Percentiles rank a stretch among this genome's conserved stretches.
Conservation (phyloP, 1,140 invertebrate species). For the Psilanteris sp. region DNA sequence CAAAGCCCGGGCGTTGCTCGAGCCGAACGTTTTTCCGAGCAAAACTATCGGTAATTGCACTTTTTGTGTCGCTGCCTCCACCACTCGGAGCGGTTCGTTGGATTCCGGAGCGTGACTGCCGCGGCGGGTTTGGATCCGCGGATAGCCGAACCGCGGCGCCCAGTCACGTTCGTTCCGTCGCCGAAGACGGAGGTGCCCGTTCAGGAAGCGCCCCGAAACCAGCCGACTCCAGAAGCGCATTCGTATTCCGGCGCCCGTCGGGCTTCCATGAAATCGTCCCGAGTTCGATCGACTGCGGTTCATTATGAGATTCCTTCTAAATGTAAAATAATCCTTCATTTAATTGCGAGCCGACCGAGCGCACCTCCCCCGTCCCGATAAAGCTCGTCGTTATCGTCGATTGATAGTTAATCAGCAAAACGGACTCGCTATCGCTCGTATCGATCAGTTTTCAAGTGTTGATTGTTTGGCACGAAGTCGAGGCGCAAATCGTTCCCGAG, state of each 20-base stretch:
- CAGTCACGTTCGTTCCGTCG: slow-evolving; percentile 47
- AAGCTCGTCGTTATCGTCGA: slow-evolving; percentile 9
- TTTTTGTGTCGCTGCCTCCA: slow-evolving; percentile 29
- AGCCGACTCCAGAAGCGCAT: slow-evolving; percentile 19
- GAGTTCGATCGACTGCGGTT: slow-evolving; percentile 13
- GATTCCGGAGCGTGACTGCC: slow-evolving; percentile 46
- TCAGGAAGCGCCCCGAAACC: slow-evolving; percentile 18
- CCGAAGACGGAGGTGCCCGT: slow-evolving; percentile 27
- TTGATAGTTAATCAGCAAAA: slow-evolving; percentile 13
- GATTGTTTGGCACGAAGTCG: too few species aligned
- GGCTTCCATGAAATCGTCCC: slow-evolving; percentile 21
- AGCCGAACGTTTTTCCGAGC: slow-evolving; percentile 22
- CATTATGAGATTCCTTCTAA: slow-evolving; percentile 50
- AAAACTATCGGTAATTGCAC: slow-evolving; percentile 20
- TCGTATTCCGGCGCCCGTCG: slow-evolving; percentile 15
- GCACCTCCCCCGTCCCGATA: slow-evolving; percentile 3
- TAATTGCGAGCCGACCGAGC: slow-evolving; percentile 12
- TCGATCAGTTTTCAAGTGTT: too few species aligned
- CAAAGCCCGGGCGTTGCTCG: slow-evolving; percentile 20
- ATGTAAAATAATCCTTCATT: slow-evolving; percentile 33
- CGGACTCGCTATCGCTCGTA: slow-evolving; percentile 10
- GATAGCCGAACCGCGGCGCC: neutral
- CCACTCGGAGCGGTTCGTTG: neutral
- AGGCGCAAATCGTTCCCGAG: too few species aligned
- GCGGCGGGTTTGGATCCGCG: neutral